phyloP scores from a whole-genome alignment of 2,888 invertebrate genomes.

The Tetragonula carbonaria region DNA sequence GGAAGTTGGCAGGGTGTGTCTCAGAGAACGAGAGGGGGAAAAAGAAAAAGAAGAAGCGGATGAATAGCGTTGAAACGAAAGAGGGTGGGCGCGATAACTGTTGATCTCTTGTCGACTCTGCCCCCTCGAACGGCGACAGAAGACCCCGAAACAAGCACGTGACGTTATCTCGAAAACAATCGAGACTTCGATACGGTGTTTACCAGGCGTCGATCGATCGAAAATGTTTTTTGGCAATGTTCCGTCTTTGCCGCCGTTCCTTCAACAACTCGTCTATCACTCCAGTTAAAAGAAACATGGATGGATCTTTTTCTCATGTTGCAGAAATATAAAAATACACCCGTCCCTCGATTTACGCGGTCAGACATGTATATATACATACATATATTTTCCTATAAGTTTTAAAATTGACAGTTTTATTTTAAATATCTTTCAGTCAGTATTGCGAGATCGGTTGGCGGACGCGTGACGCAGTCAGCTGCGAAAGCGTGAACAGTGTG shows the following conservation, averaged over 20 bases:
- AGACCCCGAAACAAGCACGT: slow-evolving; percentile 51
- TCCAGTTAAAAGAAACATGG: too few species aligned
- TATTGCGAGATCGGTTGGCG: too few species aligned
- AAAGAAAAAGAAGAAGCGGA: slow-evolving; percentile 5
- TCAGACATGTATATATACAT: too few species aligned
- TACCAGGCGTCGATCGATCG: slow-evolving; percentile 11
- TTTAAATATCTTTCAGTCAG: too few species aligned
- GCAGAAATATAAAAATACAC: too few species aligned
- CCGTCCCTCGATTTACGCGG: too few species aligned
- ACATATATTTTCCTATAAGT: too few species aligned
- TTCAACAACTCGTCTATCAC: too few species aligned
- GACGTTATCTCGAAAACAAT: slow-evolving; percentile 50
- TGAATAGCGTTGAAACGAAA: slow-evolving; percentile 47
- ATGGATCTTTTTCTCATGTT: too few species aligned
- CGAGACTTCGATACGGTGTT: slow-evolving; percentile 27
- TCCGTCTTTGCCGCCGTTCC: neutral
- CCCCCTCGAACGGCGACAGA: slow-evolving; percentile 24
- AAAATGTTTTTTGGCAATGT: slow-evolving; percentile 5
- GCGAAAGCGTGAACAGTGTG: too few species aligned
- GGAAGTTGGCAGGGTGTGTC: slow-evolving; percentile 39
- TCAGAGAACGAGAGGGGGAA: neutral
- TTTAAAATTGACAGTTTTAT: too few species aligned
- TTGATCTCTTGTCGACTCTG: slow-evolving; percentile 43
- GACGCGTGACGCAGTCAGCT: too few species aligned
- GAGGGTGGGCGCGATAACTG: slow-evolving; percentile 42